phyloP scores from a whole-genome alignment of 2,113 vertebrate species.

The Pyxicephalus adspersus region DNA sequence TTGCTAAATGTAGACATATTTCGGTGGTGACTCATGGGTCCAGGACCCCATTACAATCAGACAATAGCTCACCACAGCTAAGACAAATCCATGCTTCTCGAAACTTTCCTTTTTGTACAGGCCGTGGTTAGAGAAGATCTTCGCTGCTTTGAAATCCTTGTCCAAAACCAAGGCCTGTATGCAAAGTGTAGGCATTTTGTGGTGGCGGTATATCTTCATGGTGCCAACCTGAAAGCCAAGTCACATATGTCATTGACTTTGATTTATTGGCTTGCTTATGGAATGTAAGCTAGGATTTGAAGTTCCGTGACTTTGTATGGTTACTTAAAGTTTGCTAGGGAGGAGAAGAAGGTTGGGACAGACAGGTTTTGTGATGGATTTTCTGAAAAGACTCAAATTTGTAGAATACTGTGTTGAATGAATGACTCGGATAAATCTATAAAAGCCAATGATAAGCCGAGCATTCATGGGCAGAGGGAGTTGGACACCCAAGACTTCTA shows the following conservation, averaged over 20 bases:
- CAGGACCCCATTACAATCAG: constrained; percentile 20
- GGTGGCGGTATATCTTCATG: background rate
- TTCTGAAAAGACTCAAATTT: too few species aligned
- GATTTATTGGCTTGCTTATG: constrained; percentile 20
- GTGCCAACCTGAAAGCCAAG: constrained; percentile 36
- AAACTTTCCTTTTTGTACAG: constrained; percentile 26
- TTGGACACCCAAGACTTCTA: too few species aligned
- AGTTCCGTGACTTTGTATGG: constrained; percentile 5
- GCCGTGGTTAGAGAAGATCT: constrained; percentile 20
- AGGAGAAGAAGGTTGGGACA: too few species aligned
- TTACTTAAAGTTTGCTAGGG: background rate
- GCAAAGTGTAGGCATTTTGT: constrained; percentile 5
- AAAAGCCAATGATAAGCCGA: too few species aligned
- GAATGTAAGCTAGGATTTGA: constrained; percentile 12
- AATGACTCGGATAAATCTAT: too few species aligned
- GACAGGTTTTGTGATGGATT: too few species aligned
- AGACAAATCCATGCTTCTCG: constrained; percentile 10
- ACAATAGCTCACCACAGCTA: constrained; percentile 30
- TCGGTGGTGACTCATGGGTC: constrained; percentile 9
- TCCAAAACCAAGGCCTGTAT: background rate
- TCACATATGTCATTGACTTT: constrained; percentile 16
- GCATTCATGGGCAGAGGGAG: too few species aligned
- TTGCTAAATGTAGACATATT: constrained; percentile 1
- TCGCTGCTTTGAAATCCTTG: background rate
- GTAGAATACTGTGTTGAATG: too few species aligned